phyloP scores from a whole-genome alignment of 2,888 invertebrate species.

The Synergus itoensis region DNA sequence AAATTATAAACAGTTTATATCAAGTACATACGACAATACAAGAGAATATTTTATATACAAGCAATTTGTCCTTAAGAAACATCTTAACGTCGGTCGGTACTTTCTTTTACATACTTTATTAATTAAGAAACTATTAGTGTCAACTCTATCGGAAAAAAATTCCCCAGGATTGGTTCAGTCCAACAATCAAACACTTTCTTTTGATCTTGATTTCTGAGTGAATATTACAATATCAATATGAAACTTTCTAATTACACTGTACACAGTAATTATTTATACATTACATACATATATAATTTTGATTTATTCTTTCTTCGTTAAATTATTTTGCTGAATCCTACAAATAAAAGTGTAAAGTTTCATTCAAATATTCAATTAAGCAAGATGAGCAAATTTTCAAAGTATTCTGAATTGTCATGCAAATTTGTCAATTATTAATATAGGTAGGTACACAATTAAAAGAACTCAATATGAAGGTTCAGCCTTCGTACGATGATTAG shows the following conservation, averaged over 20 bases:
- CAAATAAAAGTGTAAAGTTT: neutral
- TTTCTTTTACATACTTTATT: neutral
- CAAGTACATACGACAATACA: neutral
- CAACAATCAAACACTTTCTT: neutral
- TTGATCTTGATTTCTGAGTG: neutral
- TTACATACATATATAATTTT: slow-evolving; percentile 16
- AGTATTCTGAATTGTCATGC: neutral
- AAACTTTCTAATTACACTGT: slow-evolving; percentile 21
- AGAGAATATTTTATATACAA: slow-evolving; percentile 15
- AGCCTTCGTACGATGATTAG: neutral
- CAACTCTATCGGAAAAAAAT: neutral
- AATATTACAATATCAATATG: neutral
- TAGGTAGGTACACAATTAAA: neutral
- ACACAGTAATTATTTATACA: neutral
- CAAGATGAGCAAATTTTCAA: slow-evolving; percentile 1
- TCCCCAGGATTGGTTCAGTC: slow-evolving; percentile 4
- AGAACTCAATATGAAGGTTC: neutral
- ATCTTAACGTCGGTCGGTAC: neutral
- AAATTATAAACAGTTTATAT: neutral
- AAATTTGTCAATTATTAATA: neutral
- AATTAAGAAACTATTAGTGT: neutral
- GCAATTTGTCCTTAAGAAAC: slow-evolving; percentile 15
- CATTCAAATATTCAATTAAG: slow-evolving; percentile 17
- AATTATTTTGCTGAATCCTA: neutral
- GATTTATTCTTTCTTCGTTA: slow-evolving; percentile 10